Evolutionary conservation across 2,888 invertebrate genomes (phyloP).

Genomic region (Cosmorhoe ocellata): DNA sequence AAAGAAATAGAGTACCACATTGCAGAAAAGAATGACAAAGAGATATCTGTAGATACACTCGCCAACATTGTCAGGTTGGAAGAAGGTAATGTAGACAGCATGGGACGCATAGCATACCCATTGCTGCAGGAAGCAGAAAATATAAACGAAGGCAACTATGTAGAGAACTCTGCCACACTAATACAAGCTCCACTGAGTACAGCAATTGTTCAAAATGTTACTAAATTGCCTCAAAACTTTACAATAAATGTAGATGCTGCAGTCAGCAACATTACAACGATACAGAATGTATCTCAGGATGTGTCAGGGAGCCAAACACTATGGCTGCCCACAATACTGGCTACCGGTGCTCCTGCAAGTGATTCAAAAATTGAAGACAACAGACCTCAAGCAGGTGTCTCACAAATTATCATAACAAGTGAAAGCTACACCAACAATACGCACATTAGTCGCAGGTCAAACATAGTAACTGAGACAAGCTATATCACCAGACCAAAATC

Average conservation of each 20-base stretch:
- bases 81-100: slow-evolving; percentile 64
- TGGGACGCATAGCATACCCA: slow-evolving; percentile 68
- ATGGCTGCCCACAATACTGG: slow-evolving; percentile 75
- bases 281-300: slow-evolving; percentile 76
- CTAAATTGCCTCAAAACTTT: slow-evolving; percentile 75
- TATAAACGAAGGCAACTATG: slow-evolving; percentile 66
- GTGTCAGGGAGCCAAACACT: slow-evolving; percentile 69
- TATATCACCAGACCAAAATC: slow-evolving; percentile 65
- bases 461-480: slow-evolving; percentile 69
- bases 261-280: slow-evolving; percentile 72
- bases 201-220: slow-evolving; percentile 75
- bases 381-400: slow-evolving; percentile 61
- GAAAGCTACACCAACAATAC: slow-evolving; percentile 71
- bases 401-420: slow-evolving; percentile 76
- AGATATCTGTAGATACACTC: slow-evolving; percentile 70
- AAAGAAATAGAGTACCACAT: slow-evolving; percentile 74
- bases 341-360: slow-evolving; percentile 60
- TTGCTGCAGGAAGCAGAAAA: slow-evolving; percentile 71
- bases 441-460: slow-evolving; percentile 56
- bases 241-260: slow-evolving; percentile 76
- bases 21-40: slow-evolving; percentile 65
- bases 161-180: slow-evolving; percentile 67
- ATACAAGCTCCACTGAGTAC: slow-evolving; percentile 72
- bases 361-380: slow-evolving; percentile 69
- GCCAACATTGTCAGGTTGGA: slow-evolving; percentile 73